phyloP scores from a whole-genome alignment of 2,113 vertebrate species.

The Apaloderma vittatum region DNA sequence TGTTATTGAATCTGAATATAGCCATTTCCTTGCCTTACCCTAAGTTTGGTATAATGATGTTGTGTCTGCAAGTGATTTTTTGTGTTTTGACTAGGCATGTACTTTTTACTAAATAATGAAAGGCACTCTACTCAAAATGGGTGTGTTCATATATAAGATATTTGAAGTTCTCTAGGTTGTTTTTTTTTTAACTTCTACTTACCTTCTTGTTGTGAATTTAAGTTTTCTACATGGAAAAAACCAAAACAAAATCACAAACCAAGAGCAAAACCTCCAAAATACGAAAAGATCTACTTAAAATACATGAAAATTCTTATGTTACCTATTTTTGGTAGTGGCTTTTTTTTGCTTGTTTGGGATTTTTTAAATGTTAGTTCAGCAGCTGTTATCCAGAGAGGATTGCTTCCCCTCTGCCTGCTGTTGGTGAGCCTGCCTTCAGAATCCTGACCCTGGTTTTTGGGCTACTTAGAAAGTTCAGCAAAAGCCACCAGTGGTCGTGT shows the following conservation, averaged over 20 bases:
- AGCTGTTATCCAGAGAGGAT: neutral
- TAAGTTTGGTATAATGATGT: neutral
- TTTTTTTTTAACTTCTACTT: neutral
- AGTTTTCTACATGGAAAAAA: neutral
- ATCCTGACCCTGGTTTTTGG: neutral
- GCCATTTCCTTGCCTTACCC: neutral
- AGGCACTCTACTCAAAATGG: neutral
- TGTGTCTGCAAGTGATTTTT: neutral
- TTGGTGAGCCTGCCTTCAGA: neutral
- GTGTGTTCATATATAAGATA: neutral
- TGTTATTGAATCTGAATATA: neutral
- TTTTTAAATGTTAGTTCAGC: neutral
- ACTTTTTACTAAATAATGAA: neutral
- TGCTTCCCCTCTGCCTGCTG: accelerated
- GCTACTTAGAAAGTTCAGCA: neutral
- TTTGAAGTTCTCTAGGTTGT: neutral
- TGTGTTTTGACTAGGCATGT: neutral
- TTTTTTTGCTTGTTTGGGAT: too few relatives aligned
- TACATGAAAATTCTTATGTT: neutral
- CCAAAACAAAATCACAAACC: accelerated
- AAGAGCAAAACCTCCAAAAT: neutral
- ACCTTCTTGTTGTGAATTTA: neutral
- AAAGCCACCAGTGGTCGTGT: accelerated
- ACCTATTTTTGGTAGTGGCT: accelerated
- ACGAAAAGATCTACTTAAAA: neutral